Base-by-base conservation (phyloP, 2,797 vertebrate genomes). In the Vultur gryphus region DNA sequence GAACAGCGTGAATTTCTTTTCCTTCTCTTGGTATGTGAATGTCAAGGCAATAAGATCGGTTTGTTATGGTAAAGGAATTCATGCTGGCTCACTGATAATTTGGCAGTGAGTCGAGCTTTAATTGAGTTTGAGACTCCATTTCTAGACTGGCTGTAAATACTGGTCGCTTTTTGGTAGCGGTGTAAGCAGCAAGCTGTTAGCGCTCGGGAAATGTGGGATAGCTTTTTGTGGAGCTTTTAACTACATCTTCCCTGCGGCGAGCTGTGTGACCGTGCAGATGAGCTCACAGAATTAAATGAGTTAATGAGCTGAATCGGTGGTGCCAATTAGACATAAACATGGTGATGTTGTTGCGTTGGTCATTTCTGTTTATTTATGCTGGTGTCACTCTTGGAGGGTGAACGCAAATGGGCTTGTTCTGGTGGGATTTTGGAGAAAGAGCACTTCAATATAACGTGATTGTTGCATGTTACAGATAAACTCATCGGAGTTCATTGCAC, bases 401-500 rank as follows among this genome's bases (percentile, higher is more conserved):
- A 23, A 7, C 7, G 77, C 33, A 16, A n/a, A 31, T 0, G 17
- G 58, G n/a, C 18, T 72, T 26, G 9, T 58, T 66, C 19, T 28
- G 29, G 48, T 37, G 49, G 64, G 17, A 6, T 52, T 75, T 19
- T 44, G 37, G 35, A 28, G 52, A 17, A 35, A 7, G 16, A 31
- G 4, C 15, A 0, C 11, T 54, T 17, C 9, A 35, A 6, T 3
- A 6, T 43, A 13, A 18, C 49, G 28, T 33, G 2, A 7, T 70
- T 83, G 28, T 81, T 15, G 28, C 96, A 20, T 87, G 73, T 94
- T 89, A 1, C 97, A 99, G 99, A 99, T 85, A 99, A 98, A 93
- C 98, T 99, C 93, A 98, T 99, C 13, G 99, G 99, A 11, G 99
- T 99, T 89, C 99, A 99, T 90, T 99, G 99, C 95, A 99, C 99